Base-by-base conservation (phyloP, 1,140 invertebrate species). In the Cydia splendana region DNA sequence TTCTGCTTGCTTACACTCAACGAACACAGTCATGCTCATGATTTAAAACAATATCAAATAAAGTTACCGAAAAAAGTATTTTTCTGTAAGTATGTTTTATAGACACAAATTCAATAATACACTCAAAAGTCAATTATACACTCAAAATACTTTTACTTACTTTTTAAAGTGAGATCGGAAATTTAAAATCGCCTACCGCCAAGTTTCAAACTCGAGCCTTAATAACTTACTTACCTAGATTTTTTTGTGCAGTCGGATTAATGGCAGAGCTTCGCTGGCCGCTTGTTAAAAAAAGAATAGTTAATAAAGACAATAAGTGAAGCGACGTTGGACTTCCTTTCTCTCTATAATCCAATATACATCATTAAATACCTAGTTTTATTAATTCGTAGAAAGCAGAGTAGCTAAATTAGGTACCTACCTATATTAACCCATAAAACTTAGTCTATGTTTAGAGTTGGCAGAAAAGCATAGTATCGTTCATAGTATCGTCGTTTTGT, bases 231-330 rank as follows among this genome's bases (percentile, higher is more conserved):
- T 1, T 28, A n/a, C 30, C 18, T 38, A 42, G 15, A 20, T 38
- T 3, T 69, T 71, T 71, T 42, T 71, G 30, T 42, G 15, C 65
- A 34, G 30, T 18, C 38, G 30, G 67, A 71, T 71, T 71, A 71
- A 71, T 71, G 34, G 67, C 30, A 67, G 30, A 38, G 34, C 67
- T 71, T 71, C 67, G 67, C 42, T 71, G 30, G 34, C 67, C 67
- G 67, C 67, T 71, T 71, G 30, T 42, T 71, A 71, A 71, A 71
- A 24, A 34, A 71, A 18, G 67, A 71, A 71, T 71, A 71, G 65
- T 69, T 69, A 38, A 69, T 69, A 71, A 71, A 38, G 67, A 62
- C 10, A 7, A 18, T n/a, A 53, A 62, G 57, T 24, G 20, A 24
- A 62, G 0, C n/a, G 2, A 24, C 12, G 57, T 62, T 62, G 18